Conservation (phyloP, 2,797 vertebrate species). For the Falco peregrinus region DNA sequence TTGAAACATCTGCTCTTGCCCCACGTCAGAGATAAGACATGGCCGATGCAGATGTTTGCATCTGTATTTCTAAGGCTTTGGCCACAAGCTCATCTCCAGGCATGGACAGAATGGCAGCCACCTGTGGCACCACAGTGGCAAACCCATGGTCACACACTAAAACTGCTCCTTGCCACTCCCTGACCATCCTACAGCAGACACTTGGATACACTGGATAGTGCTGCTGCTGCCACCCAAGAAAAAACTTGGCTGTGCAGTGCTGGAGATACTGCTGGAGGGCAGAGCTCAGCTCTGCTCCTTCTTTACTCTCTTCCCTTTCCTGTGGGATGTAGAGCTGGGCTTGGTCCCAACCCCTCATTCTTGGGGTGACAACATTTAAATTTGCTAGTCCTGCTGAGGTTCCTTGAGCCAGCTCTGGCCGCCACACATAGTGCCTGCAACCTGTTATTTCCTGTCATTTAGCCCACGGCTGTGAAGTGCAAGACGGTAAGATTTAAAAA, state of each 20-base stretch:
- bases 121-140: not conserved
- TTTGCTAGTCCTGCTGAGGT: not conserved
- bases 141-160: not conserved
- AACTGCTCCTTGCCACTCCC: not conserved
- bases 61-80: not conserved
- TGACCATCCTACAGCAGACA: not conserved
- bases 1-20: not conserved
- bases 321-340: not conserved
- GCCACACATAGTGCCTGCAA: not conserved
- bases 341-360: not conserved
- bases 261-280: not conserved
- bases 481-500: not conserved
- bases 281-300: not conserved
- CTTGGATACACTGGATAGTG: not conserved
- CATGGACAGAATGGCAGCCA: not conserved
- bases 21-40: not conserved
- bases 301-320: not conserved
- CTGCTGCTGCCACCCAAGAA: not conserved
- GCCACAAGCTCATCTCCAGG: not conserved
- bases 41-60: not conserved
- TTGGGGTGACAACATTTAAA: not conserved
- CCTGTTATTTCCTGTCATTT: rapidly evolving
- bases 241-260: rapidly evolving
- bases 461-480: not conserved
- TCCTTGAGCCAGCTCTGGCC: not conserved